Conservation (phyloP, 1,140 invertebrate genomes). For the Drosophila watanabei region DNA sequence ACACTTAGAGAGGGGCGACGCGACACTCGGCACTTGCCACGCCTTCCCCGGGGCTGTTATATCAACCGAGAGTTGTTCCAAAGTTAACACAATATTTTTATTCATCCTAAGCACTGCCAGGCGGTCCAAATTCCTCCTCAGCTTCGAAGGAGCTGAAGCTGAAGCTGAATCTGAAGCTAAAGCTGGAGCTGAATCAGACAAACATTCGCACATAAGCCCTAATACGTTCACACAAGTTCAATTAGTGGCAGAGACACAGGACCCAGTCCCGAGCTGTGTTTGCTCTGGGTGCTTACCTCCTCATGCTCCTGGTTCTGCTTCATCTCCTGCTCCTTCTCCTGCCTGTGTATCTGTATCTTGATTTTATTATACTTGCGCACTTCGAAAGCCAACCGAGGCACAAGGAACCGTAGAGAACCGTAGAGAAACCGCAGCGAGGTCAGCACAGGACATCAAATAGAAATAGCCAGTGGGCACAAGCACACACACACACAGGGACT, state of each 20-base stretch:
- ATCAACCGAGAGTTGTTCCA: constrained; percentile 58
- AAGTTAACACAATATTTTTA: constrained; percentile 83
- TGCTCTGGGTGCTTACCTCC: constrained; percentile 12
- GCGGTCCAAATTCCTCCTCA: constrained; percentile 14
- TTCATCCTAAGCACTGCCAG: constrained; percentile 72
- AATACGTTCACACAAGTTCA: constrained; percentile 82
- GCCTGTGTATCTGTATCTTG: constrained; percentile 64
- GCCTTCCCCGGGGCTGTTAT: constrained; percentile 36
- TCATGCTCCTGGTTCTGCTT: neutral
- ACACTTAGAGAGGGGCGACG: constrained; percentile 68
- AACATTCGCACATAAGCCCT: constrained; percentile 74
- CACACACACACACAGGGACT: constrained; percentile 3
- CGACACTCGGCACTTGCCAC: constrained; percentile 42
- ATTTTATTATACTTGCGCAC: constrained; percentile 82
- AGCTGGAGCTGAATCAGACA: constrained; percentile 33
- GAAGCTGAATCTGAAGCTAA: neutral
- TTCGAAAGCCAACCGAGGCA: constrained; percentile 38
- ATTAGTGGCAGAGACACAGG: constrained; percentile 65
- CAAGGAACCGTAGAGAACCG: constrained; percentile 33
- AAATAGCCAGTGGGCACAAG: constrained; percentile 53
- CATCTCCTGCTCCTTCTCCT: neutral
- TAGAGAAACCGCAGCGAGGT: constrained; percentile 71
- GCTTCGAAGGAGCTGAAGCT: neutral
- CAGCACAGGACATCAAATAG: constrained; percentile 80
- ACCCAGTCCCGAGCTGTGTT: constrained; percentile 8